Evolutionary conservation across 2,888 invertebrate species (phyloP).

Genomic region (Noctua janthina): DNA sequence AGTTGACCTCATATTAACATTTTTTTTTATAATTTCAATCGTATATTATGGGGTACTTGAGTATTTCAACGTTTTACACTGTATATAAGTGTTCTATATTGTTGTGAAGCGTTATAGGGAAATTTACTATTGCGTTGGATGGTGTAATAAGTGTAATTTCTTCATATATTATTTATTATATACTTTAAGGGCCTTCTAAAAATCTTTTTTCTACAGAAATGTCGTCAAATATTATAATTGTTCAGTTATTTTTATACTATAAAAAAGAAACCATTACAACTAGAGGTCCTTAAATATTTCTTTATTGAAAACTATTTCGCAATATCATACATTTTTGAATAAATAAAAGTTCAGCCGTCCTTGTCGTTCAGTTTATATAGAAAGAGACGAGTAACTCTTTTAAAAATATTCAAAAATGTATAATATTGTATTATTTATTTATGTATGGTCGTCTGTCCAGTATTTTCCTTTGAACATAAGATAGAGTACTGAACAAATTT

Average conservation of each 20-base stretch:
- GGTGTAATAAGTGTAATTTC: conserved; percentile 45
- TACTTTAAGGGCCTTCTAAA: conserved; percentile 26
- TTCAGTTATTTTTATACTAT: conserved; percentile 1
- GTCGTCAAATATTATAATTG: neutral
- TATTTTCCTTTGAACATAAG: conserved; percentile 65
- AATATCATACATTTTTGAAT: conserved; percentile 28
- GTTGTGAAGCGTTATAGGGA: conserved; percentile 62
- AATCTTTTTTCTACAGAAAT: neutral
- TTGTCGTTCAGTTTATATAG: conserved; percentile 33
- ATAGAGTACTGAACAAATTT: conserved; percentile 78
- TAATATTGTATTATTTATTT: conserved; percentile 35
- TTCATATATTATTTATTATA: conserved; percentile 32
- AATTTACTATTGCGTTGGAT: conserved; percentile 52
- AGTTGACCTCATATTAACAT: conserved; percentile 49
- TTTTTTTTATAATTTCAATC: conserved; percentile 60
- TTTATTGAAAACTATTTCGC: conserved; percentile 18
- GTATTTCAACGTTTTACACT: conserved; percentile 62
- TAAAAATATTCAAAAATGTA: conserved; percentile 22
- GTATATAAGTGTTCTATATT: conserved; percentile 64
- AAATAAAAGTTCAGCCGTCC: conserved; percentile 1
- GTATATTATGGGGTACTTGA: conserved; percentile 56
- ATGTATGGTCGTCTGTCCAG: conserved; percentile 53
- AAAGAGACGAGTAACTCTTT: conserved; percentile 16
- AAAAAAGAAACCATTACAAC: conserved; percentile 12
- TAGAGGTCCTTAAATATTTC: conserved; percentile 26